phyloP scores from a whole-genome alignment of 2,113 vertebrate species.

The Mirza zaza region DNA sequence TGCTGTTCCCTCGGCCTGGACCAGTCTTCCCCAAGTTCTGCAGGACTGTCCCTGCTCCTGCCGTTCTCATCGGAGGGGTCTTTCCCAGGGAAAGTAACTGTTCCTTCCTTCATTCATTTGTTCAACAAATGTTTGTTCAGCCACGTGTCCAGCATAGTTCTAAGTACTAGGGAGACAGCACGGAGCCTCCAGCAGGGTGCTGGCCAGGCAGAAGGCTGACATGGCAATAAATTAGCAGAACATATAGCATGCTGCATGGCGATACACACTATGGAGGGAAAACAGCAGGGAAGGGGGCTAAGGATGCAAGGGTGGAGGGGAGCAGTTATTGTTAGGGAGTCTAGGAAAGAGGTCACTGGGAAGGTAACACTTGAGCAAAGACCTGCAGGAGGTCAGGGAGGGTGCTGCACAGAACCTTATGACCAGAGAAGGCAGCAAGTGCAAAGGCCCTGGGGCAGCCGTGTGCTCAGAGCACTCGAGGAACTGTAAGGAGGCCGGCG shows the following conservation, averaged over 20 bases:
- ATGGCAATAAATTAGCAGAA: neutral
- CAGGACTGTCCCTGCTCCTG: neutral
- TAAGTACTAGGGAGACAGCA: neutral
- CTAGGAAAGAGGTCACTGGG: neutral
- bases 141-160: neutral
- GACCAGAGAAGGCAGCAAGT: neutral
- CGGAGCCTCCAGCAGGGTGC: neutral
- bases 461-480: neutral
- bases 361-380: neutral
- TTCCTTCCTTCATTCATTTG: neutral
- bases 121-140: neutral
- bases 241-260: neutral
- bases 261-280: fast-evolving
- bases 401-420: neutral
- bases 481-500: neutral
- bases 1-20: neutral
- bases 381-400: neutral
- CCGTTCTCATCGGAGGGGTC: neutral
- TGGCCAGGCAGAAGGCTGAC: neutral
- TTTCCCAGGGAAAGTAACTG: neutral
- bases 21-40: neutral
- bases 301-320: too few species aligned
- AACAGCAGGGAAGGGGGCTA: neutral
- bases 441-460: neutral
- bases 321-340: neutral